Percentiles rank a stretch among this genome's conserved stretches.
Evolutionary conservation across 92 coral and sea anemone genomes (phyloP).

Genomic region (Ricordea florida): DNA sequence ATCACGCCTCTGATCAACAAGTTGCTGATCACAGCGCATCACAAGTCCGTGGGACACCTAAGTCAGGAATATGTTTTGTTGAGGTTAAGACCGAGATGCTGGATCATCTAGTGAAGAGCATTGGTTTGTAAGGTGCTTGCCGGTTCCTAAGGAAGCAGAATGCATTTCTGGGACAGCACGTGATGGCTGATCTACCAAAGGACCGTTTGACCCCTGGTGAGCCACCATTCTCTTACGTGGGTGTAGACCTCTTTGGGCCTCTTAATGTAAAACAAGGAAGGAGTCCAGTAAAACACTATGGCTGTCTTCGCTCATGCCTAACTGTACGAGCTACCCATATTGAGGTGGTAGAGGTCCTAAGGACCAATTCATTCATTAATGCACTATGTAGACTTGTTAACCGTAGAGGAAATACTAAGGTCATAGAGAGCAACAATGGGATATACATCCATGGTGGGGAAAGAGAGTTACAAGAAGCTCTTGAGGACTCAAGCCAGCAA

Average conservation of each 20-base stretch:
- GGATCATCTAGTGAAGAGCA: conserved; percentile 43
- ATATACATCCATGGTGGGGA: conserved; percentile 24
- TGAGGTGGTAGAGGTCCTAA: conserved; percentile 28
- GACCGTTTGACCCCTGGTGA: conserved; percentile 23
- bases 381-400: conserved; percentile 31
- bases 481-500: conserved; percentile 4
- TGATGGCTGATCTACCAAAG: conserved; percentile 36
- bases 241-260: conserved; percentile 47
- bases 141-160: conserved; percentile 13
- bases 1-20: conserved; percentile 18
- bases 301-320: conserved; percentile 32
- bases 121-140: conserved; percentile 47
- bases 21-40: conserved; percentile 17
- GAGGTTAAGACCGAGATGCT: conserved; percentile 23
- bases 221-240: conserved; percentile 31
- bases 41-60: conserved; percentile 38
- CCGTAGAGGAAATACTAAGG: conserved; percentile 26
- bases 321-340: conserved; percentile 34
- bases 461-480: conserved; percentile 13
- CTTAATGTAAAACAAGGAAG: conserved; percentile 32
- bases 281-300: conserved; percentile 30
- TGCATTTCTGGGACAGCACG: conserved; percentile 10
- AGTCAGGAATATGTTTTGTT: conserved; percentile 40
- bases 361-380: conserved; percentile 28
- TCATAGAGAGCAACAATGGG: conserved; percentile 38